Evolutionary conservation across 2,797 vertebrate species (phyloP).

Genomic region (Bovichtus variegatus): DNA sequence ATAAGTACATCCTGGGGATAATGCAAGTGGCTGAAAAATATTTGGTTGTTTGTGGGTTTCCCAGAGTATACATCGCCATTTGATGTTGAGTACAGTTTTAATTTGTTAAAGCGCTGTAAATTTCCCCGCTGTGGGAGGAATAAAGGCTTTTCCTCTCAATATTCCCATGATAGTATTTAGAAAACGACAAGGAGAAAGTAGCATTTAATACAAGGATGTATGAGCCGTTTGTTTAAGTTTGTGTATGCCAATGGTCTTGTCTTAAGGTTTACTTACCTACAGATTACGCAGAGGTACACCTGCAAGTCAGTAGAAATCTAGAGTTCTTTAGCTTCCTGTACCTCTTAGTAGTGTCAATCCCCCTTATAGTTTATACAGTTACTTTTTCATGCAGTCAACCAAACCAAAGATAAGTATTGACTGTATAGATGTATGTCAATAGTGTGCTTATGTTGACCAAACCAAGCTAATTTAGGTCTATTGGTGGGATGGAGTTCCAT

Average conservation of each 20-base stretch:
- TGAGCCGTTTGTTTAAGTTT: neutral
- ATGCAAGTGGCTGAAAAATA: neutral
- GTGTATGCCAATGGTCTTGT: neutral
- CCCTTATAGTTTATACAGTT: too few species aligned
- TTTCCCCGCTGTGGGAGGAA: too few species aligned
- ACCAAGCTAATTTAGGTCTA: too few species aligned
- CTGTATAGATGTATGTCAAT: neutral
- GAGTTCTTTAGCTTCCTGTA: too few species aligned
- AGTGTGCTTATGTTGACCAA: neutral
- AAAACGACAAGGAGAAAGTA: neutral
- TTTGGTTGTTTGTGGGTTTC: neutral
- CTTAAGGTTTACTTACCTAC: neutral
- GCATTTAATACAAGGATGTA: neutral
- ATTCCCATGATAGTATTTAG: neutral
- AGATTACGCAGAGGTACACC: neutral
- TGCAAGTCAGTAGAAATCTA: too few species aligned
- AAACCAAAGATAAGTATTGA: neutral
- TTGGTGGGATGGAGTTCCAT: too few species aligned
- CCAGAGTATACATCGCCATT: neutral
- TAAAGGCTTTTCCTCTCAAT: too few species aligned
- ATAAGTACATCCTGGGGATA: neutral
- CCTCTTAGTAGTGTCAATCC: too few species aligned
- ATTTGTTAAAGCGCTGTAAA: too few species aligned
- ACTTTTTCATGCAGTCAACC: neutral
- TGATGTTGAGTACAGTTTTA: too few species aligned